Base-by-base conservation (phyloP, 2,888 invertebrate species). In the Lissonota sp. region DNA sequence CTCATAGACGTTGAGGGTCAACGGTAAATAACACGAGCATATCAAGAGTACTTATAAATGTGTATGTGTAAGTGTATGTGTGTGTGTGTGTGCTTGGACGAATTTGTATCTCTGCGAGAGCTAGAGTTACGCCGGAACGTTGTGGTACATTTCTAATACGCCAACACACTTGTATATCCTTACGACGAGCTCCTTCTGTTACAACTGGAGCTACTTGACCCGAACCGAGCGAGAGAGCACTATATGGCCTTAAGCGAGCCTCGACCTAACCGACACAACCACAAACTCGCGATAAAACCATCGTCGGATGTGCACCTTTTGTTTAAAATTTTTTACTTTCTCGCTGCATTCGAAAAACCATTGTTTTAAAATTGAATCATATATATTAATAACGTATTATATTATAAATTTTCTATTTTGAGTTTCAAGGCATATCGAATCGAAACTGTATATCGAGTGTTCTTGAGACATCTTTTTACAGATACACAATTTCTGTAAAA, bases 121-220 rank as follows among this genome's bases (percentile, higher is more conserved):
- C 44, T 82, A 69, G 67, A 79, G 67, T 82, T 79, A 82, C 82
- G 62, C 26, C 51, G 42, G 58, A 60, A 60, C 53, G 58, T 75
- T 60, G 44, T 53, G 42, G 26, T 57, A 57, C 37, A 26, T 37
- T 26, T 57, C 10, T 53, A 49, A n/a, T 57, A 40, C 8, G 51
- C 40, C 26, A 58, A 26, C 37, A 51, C 14, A 60, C 58, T 74
- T 5, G 8, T 72, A 62, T 66, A 62, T 66, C 53, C 51, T 46
- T 70, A 44, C 7, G 55, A 70, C 72, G 75, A 71, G 74, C 84
- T 87, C 84, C 85, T 87, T 87, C 84, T 83, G 81, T 80, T 82
- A 80, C 86, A 85, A 84, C 86, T 86, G 84, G 84, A 85, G 70
- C 87, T 87, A 88, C 87, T 84, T 85, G 88, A 87, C 87, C 86